phyloP scores from a whole-genome alignment of 2,888 invertebrate species.

The Melolontha melolontha region DNA sequence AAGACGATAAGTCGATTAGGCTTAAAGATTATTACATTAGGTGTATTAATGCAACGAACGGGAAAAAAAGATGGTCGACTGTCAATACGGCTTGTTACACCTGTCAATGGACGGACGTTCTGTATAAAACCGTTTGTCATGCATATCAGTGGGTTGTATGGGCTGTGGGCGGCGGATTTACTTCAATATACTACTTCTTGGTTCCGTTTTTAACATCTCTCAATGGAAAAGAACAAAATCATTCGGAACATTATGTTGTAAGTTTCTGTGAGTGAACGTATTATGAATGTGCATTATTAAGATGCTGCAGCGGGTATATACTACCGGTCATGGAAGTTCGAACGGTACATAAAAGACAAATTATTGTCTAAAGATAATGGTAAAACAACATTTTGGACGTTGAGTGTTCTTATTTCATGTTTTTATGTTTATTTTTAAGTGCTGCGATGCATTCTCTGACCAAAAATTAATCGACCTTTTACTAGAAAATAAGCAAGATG shows the following conservation, averaged over 20 bases:
- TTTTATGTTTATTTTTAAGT: too few relatives aligned
- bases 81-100: slow-evolving; percentile 55
- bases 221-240: slow-evolving; percentile 6
- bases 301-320: background rate
- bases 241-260: background rate
- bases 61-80: slow-evolving; percentile 46
- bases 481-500: too few relatives aligned
- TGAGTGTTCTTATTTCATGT: too few relatives aligned
- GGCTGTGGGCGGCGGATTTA: slow-evolving; percentile 48
- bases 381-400: too few relatives aligned
- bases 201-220: background rate
- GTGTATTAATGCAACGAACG: slow-evolving; percentile 47
- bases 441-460: too few relatives aligned
- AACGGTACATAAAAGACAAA: background rate
- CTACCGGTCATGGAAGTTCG: background rate
- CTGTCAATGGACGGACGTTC: slow-evolving; percentile 53
- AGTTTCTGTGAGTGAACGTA: background rate
- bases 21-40: slow-evolving; percentile 49
- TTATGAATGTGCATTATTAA: slow-evolving; percentile 6
- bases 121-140: slow-evolving; percentile 55
- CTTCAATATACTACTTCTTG: slow-evolving; percentile 17
- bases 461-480: too few relatives aligned
- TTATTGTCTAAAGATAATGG: too few relatives aligned
- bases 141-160: slow-evolving; percentile 47
- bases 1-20: slow-evolving; percentile 44